These are phyloP conservation scores for Pogonomyrmex barbatus DNA, from an alignment of 1,140 invertebrate genomes.

Conservation along the genomic window DNA sequence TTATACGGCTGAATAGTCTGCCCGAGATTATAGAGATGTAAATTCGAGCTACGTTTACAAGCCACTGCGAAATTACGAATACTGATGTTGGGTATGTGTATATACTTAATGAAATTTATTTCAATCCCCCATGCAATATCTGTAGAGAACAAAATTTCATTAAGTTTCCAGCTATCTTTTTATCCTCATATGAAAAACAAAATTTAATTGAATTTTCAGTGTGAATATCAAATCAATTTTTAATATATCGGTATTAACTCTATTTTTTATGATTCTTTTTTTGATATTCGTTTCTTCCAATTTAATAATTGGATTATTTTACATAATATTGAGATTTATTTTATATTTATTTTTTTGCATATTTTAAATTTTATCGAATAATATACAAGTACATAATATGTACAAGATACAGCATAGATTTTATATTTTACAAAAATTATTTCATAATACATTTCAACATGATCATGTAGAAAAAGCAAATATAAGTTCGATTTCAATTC, in stretches of 20 bases:
- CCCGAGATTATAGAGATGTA: not conserved
- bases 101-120: slow-evolving; percentile 21
- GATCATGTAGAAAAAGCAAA: not conserved
- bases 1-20: not conserved
- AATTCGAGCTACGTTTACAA: not conserved
- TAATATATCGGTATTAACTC: not conserved
- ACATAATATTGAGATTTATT: not conserved
- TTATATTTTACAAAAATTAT: not conserved
- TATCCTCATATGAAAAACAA: not conserved
- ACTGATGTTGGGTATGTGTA: not conserved
- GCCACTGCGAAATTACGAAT: slow-evolving; percentile 13
- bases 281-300: not conserved
- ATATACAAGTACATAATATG: not conserved
- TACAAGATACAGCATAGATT: not conserved
- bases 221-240: slow-evolving; percentile 6
- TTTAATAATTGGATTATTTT: not conserved
- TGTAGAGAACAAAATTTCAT: slow-evolving; percentile 31
- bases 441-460: not conserved
- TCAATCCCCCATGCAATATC: slow-evolving; percentile 10
- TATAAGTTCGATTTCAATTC: not conserved
- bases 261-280: not conserved
- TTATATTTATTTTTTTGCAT: not conserved
- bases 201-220: slow-evolving; percentile 27
- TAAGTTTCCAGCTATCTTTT: not conserved
- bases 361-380: not conserved